Conservation (phyloP, 2,113 vertebrate species). For the Colossoma macropomum region DNA sequence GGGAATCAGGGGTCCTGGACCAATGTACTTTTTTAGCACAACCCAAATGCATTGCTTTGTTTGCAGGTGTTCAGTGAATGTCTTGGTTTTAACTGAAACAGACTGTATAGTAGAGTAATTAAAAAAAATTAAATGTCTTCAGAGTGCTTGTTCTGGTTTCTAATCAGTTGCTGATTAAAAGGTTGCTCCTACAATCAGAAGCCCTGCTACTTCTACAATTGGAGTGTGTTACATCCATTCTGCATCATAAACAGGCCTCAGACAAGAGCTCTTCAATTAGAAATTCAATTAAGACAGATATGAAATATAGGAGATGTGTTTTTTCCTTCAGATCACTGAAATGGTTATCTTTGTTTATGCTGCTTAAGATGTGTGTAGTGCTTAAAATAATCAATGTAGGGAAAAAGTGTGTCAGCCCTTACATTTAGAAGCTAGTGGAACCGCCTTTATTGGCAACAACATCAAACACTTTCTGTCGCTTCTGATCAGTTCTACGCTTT, state of each 20-base stretch:
- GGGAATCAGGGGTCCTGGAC: not conserved
- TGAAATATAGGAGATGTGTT: not conserved
- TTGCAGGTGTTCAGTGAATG: slow-evolving; percentile 15
- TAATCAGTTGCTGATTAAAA: slow-evolving; percentile 34
- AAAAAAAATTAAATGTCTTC: slow-evolving; percentile 9
- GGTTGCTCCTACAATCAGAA: not conserved
- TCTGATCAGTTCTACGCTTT: too few relatives aligned
- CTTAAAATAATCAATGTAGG: not conserved
- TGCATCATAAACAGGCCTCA: not conserved
- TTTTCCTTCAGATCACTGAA: not conserved
- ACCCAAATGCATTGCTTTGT: too few relatives aligned
- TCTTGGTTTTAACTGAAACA: slow-evolving; percentile 3
- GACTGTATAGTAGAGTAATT: slow-evolving; percentile 24
- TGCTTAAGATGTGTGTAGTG: not conserved
- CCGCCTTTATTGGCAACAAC: too few relatives aligned
- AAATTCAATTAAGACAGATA: not conserved
- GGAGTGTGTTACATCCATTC: not conserved
- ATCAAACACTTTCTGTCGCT: too few relatives aligned
- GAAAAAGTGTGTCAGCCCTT: too few relatives aligned
- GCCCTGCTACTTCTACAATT: not conserved
- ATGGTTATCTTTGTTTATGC: not conserved
- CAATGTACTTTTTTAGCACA: too few relatives aligned
- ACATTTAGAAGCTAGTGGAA: too few relatives aligned
- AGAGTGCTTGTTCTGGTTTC: not conserved
- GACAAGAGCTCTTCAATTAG: not conserved